Evolutionary conservation across 2,888 invertebrate genomes (phyloP).

Genomic region (Ectemnius continuus): DNA sequence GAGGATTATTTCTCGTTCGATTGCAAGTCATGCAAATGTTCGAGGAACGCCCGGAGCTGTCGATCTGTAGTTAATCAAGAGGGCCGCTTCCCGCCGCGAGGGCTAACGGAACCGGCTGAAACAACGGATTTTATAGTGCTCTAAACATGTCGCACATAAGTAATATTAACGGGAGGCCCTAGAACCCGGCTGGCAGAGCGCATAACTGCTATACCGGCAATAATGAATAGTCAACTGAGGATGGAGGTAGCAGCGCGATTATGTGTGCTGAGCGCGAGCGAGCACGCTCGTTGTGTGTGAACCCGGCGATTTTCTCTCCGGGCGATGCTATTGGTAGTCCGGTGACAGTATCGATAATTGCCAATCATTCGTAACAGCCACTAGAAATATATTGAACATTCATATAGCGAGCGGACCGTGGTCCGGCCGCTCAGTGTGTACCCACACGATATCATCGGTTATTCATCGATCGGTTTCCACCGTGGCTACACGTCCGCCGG

Average conservation of each 20-base stretch:
- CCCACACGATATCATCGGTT: constrained; percentile 54
- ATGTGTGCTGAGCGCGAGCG: constrained; percentile 11
- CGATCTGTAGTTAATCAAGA: constrained; percentile 39
- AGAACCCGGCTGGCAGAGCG: constrained; percentile 28
- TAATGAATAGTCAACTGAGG: constrained; percentile 52
- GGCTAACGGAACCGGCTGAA: constrained; percentile 41
- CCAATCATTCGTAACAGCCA: constrained; percentile 60
- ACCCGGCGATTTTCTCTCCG: constrained; percentile 51
- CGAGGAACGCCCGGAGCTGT: constrained; percentile 24
- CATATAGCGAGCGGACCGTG: constrained; percentile 34
- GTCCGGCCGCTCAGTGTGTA: constrained; percentile 32
- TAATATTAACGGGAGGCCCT: constrained; percentile 45
- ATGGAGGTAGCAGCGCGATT: constrained; percentile 46
- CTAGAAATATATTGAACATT: constrained; percentile 53
- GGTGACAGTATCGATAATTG: constrained; percentile 62
- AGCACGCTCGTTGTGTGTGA: constrained; percentile 17
- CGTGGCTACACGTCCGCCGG: constrained; percentile 35
- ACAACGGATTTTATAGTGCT: constrained; percentile 46
- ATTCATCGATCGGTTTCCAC: constrained; percentile 52
- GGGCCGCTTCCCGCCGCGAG: constrained; percentile 37
- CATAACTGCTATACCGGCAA: constrained; percentile 42
- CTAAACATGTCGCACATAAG: constrained; percentile 49
- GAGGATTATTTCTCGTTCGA: constrained; percentile 4
- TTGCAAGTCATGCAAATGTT: constrained; percentile 26
- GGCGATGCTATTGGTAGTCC: constrained; percentile 35